Evolutionary conservation across 1,140 invertebrate species (phyloP).

Genomic region (Scaptomyza hsui): DNA sequence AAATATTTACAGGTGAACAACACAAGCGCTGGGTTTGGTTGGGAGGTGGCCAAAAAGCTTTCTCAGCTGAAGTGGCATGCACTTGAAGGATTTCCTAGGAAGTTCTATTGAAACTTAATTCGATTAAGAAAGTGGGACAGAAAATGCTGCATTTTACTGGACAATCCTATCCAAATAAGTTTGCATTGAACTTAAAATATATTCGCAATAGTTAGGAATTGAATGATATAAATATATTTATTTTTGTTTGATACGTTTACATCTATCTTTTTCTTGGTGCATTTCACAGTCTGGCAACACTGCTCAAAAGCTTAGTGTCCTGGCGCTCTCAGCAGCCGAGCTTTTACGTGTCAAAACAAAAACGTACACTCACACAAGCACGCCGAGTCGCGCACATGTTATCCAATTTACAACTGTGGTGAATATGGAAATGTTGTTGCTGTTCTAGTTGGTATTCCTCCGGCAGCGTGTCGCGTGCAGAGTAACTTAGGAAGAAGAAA

Average conservation of each 20-base stretch:
- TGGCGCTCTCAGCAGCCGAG: slow-evolving; percentile 29
- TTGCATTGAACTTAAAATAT: neutral
- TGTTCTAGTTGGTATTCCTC: slow-evolving; percentile 27
- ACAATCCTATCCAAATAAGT: too few species aligned
- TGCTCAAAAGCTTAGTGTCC: slow-evolving; percentile 42
- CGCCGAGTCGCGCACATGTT: slow-evolving; percentile 56
- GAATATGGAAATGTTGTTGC: slow-evolving; percentile 37
- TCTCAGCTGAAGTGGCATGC: neutral
- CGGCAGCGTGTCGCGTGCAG: slow-evolving; percentile 53
- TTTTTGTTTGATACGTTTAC: too few species aligned
- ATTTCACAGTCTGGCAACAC: slow-evolving; percentile 44
- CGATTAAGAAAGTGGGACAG: neutral
- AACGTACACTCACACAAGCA: slow-evolving; percentile 38
- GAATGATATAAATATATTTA: too few species aligned
- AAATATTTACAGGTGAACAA: slow-evolving; percentile 74
- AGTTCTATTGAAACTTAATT: neutral
- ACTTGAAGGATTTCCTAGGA: neutral
- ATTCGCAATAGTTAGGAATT: too few species aligned
- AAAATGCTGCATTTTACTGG: neutral
- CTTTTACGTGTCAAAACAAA: slow-evolving; percentile 74
- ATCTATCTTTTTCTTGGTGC: neutral
- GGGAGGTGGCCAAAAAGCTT: slow-evolving; percentile 34
- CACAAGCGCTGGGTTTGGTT: neutral
- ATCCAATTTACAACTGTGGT: slow-evolving; percentile 79
- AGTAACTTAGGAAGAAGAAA: slow-evolving; percentile 27